Evolutionary conservation across 2,113 vertebrate genomes (phyloP).

Genomic region (Quiscalus mexicanus): DNA sequence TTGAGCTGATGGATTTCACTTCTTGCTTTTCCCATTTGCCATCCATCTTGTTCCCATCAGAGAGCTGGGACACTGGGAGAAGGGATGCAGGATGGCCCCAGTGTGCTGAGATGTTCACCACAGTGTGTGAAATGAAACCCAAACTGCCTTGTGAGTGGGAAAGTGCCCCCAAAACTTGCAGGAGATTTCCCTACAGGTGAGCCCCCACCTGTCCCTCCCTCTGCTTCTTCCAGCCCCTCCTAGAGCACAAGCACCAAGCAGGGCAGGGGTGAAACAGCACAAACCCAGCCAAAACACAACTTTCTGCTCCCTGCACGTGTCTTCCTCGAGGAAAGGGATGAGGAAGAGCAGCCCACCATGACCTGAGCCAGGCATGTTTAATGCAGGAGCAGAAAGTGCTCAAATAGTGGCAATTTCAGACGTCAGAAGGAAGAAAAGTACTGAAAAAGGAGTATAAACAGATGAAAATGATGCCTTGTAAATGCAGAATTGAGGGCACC

Average conservation of each 20-base stretch:
- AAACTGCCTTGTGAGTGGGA: neutral
- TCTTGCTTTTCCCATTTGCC: neutral
- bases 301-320: neutral
- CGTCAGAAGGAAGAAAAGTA: neutral
- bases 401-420: neutral
- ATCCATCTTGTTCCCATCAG: neutral
- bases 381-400: neutral
- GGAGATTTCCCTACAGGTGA: neutral
- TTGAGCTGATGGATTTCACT: neutral
- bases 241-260: fast-evolving
- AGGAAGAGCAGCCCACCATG: neutral
- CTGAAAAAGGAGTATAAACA: neutral
- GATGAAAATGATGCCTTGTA: neutral
- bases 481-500: slow-evolving; percentile 1
- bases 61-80: neutral
- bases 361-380: neutral
- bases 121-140: fast-evolving
- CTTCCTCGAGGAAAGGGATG: neutral
- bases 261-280: fast-evolving
- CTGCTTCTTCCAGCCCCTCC: neutral
- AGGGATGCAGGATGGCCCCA: neutral
- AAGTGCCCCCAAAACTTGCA: neutral
- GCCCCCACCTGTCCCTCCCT: neutral
- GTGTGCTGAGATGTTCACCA: neutral
- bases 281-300: neutral